Conservation (phyloP, 2,113 vertebrate genomes). For the Tylochromis polylepis region DNA sequence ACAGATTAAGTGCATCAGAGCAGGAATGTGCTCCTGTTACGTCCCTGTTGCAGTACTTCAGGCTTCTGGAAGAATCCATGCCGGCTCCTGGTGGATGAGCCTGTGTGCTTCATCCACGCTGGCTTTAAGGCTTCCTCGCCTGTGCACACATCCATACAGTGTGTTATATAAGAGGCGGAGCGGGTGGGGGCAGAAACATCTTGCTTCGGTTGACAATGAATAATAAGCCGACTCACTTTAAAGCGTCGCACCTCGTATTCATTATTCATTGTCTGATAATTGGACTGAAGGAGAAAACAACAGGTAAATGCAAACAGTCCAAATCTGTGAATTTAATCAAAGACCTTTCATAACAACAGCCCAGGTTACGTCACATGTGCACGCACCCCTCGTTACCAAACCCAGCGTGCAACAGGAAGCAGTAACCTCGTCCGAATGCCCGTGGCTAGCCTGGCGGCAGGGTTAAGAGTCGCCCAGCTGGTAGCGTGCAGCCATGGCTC, state of each 20-base stretch:
- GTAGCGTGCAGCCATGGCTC: background rate
- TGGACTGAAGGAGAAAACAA: background rate
- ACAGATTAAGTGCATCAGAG: background rate
- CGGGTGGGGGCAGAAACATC: background rate
- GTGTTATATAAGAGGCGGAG: background rate
- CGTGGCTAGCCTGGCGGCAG: background rate
- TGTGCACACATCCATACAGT: background rate
- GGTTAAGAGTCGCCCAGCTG: background rate
- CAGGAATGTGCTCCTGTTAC: background rate
- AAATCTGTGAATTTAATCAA: too few species aligned
- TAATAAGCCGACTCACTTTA: accelerated
- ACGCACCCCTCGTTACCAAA: background rate
- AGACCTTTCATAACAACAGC: background rate
- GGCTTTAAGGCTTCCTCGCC: background rate
- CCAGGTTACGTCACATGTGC: background rate
- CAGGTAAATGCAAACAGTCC: background rate
- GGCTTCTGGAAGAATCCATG: background rate
- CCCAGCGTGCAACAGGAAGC: background rate
- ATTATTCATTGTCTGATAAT: background rate
- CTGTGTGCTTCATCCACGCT: background rate
- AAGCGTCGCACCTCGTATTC: background rate
- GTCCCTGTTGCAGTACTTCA: background rate
- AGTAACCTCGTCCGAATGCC: too few species aligned
- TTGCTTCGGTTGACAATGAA: background rate
- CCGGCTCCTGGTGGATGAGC: background rate